Base-by-base conservation (phyloP, 2,797 vertebrate genomes). In the Poecilia picta region DNA sequence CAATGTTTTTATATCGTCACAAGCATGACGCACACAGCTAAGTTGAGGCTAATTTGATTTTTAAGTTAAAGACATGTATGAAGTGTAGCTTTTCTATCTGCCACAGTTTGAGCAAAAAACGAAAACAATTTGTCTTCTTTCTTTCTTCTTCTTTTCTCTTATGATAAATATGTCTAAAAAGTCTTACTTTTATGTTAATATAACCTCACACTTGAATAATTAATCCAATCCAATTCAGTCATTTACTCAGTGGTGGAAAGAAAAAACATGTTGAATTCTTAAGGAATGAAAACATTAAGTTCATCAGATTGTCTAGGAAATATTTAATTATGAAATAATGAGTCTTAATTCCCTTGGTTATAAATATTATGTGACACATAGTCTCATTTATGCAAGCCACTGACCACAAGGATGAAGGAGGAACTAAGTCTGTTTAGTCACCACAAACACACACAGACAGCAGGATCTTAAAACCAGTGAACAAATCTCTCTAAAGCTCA, bases 281-380 rank as follows among this genome's bases (percentile, higher is more conserved):
- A 70, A 12, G 64, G 12, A 68, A 68, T 41, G 10, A 23, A 5
- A 41, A 41, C 12, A 0, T 70, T n/a, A n/a, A 45, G 11, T 45
- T 70, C 10, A 43, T n/a, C 20, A 41, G 23, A 43, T 10, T 70
- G 23, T 31, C 41, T 46, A 72, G n/a, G 3, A 28, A 68, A 45
- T 25, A n/a, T 43, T 28, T 43, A 43, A 70, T 43, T 43, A 28
- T 12, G 5, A 43, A 43, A 70, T 23, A n/a, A 43, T 70, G 23
- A 43, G 11, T 39, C 8, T n/a, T 43, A 25, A 8, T 43, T 43
- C 39, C 23, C 39, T 25, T 23, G 5, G 39, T 70, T 66, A 70
- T 15, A 70, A 70, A 70, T 70, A 43, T 70, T 41, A n/a, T 70
- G 66, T 43, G 66, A 70, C 66, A n/a, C 39, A 72, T 43, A 28